These are phyloP conservation scores for Neopelma chrysocephalum DNA, from an alignment of 2,797 vertebrate species.

Conservation along the genomic window DNA sequence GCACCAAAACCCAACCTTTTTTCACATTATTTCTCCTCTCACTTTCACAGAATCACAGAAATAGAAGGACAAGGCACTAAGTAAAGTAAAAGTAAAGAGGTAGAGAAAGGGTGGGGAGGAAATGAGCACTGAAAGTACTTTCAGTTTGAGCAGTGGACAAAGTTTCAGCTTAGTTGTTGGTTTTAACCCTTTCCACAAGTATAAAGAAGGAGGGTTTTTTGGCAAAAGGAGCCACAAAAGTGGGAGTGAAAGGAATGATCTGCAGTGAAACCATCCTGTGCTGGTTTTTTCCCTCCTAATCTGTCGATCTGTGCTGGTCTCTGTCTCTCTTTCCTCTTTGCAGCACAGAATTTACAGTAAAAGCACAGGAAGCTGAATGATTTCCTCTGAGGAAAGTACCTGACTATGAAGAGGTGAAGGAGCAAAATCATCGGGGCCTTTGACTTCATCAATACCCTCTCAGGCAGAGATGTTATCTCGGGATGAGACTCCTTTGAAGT, in stretches of 20 bases:
- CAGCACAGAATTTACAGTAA: conserved; percentile 75
- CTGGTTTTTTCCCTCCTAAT: not conserved
- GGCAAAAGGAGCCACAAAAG: not conserved
- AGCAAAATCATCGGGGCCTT: not conserved
- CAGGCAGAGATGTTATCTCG: not conserved
- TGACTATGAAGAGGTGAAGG: not conserved
- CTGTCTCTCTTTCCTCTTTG: conserved; percentile 57
- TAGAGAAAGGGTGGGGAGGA: conserved; percentile 8
- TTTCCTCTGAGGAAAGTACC: conserved; percentile 79
- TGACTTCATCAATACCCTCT: not conserved
- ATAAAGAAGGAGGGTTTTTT: not conserved
- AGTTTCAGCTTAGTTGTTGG: not conserved
- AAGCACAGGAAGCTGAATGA: conserved; percentile 75
- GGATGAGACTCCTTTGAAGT: not conserved
- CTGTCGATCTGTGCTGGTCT: not conserved
- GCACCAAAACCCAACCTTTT: not conserved
- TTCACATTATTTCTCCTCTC: not conserved
- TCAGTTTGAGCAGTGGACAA: not conserved
- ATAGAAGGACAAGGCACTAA: not conserved
- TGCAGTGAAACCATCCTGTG: not conserved
- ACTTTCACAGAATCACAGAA: not conserved
- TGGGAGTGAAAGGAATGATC: not conserved
- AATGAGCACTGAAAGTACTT: conserved; percentile 18
- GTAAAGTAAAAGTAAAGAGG: conserved; percentile 46
- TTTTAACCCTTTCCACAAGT: not conserved